Evolutionary conservation across 2,888 invertebrate genomes (phyloP).

Genomic region (Pollenia labialis): DNA sequence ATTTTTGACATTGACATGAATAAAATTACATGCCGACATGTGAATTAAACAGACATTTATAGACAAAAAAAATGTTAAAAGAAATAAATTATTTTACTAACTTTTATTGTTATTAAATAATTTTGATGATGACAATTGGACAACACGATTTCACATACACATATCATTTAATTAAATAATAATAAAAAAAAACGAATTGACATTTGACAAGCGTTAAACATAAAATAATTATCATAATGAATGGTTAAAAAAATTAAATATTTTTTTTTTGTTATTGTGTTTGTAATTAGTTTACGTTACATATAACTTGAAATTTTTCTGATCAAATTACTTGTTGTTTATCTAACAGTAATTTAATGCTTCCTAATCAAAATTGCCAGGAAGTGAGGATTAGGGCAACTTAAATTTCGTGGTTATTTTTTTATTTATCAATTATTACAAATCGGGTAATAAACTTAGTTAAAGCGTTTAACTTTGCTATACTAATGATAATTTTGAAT

Average conservation of each 20-base stretch:
- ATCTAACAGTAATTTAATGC: not conserved
- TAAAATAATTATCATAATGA: slow-evolving; percentile 32
- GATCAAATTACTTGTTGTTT: too few relatives aligned
- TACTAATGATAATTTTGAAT: too few relatives aligned
- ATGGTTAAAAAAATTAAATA: not conserved
- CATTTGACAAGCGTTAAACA: slow-evolving; percentile 47
- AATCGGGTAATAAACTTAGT: not conserved
- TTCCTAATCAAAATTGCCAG: not conserved
- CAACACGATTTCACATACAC: slow-evolving; percentile 8
- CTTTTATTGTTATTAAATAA: slow-evolving; percentile 20
- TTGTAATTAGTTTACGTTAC: too few relatives aligned
- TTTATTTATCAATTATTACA: not conserved
- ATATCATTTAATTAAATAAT: not conserved
- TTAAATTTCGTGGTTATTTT: too few relatives aligned
- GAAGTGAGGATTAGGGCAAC: not conserved
- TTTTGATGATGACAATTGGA: slow-evolving; percentile 40
- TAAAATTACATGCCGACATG: slow-evolving; percentile 19
- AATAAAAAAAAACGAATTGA: slow-evolving; percentile 12
- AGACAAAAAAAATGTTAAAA: slow-evolving; percentile 1
- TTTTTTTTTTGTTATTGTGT: not conserved
- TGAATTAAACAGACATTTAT: slow-evolving; percentile 38
- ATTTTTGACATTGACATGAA: slow-evolving; percentile 53
- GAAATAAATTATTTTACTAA: not conserved
- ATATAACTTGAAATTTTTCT: too few relatives aligned
- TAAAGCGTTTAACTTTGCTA: not conserved